Conservation (phyloP, 2,113 vertebrate species). For the Empidonax traillii region DNA sequence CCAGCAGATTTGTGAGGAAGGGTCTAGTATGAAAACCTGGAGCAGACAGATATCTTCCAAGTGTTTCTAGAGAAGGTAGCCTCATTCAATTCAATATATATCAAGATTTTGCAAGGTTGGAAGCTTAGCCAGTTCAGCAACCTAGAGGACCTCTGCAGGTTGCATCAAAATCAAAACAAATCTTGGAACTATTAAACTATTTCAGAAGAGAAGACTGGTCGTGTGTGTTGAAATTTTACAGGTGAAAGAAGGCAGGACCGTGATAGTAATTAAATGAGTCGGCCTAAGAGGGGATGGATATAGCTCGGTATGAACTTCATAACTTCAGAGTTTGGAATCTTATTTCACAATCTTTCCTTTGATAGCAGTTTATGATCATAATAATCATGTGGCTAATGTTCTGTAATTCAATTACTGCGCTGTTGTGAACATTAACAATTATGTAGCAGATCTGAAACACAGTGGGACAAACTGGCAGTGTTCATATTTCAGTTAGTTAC, state of each 20-base stretch:
- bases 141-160: not conserved
- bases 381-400: constrained; percentile 71
- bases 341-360: constrained; percentile 47
- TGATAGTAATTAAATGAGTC: not conserved
- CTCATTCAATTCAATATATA: not conserved
- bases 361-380: constrained; percentile 51
- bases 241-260: not conserved
- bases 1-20: not conserved
- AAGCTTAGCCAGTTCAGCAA: not conserved
- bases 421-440: constrained; percentile 66
- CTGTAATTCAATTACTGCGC: constrained; percentile 73
- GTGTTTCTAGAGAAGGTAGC: not conserved
- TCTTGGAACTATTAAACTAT: not conserved
- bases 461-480: constrained; percentile 57
- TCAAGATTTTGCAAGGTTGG: not conserved
- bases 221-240: not conserved
- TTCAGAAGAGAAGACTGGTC: not conserved
- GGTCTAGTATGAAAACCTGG: not conserved
- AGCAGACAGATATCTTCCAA: not conserved
- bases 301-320: not conserved
- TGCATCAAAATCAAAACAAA: not conserved
- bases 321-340: constrained; percentile 42
- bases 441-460: constrained; percentile 62
- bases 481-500: constrained; percentile 67
- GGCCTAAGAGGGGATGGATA: not conserved